Conservation (phyloP, 2,888 invertebrate species). For the Venustoraphidia nigricollis region DNA sequence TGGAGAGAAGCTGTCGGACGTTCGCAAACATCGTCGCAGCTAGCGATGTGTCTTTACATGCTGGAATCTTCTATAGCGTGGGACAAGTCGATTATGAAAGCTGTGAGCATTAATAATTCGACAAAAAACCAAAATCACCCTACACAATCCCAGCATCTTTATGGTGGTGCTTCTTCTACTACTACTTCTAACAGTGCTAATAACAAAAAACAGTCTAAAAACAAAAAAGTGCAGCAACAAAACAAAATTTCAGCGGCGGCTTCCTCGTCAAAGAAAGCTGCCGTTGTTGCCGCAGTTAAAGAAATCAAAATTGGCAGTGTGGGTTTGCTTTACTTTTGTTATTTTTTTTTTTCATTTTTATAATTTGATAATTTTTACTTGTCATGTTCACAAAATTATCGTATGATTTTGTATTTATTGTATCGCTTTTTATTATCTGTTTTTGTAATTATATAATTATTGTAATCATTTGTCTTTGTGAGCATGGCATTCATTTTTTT, state of each 20-base stretch:
- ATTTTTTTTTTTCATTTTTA: conserved; percentile 1
- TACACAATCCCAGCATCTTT: conserved; percentile 4
- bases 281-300: not conserved
- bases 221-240: conserved; percentile 3
- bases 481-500: not conserved
- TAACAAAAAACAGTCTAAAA: conserved; percentile 7
- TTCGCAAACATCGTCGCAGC: conserved; percentile 75
- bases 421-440: not conserved
- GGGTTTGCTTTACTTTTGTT: conserved; percentile 6
- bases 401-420: not conserved
- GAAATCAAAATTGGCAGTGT: conserved; percentile 6
- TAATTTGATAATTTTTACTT: not conserved
- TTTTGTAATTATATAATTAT: not conserved
- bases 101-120: conserved; percentile 52
- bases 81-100: conserved; percentile 99
- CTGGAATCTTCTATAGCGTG: conserved; percentile 89
- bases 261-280: not conserved
- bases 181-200: conserved; percentile 1
- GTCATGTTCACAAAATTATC: too few species aligned
- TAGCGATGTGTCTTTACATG: conserved; percentile 79
- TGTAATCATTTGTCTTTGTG: not conserved
- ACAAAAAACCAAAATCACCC: conserved; percentile 11
- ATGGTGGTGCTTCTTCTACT: not conserved
- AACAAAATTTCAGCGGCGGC: conserved; percentile 1
- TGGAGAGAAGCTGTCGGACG: conserved; percentile 85